Evolutionary conservation across 2,888 invertebrate genomes (phyloP), one percentile per base, ranked within the genome.

Genomic region (Mellilla xanthometata): DNA sequence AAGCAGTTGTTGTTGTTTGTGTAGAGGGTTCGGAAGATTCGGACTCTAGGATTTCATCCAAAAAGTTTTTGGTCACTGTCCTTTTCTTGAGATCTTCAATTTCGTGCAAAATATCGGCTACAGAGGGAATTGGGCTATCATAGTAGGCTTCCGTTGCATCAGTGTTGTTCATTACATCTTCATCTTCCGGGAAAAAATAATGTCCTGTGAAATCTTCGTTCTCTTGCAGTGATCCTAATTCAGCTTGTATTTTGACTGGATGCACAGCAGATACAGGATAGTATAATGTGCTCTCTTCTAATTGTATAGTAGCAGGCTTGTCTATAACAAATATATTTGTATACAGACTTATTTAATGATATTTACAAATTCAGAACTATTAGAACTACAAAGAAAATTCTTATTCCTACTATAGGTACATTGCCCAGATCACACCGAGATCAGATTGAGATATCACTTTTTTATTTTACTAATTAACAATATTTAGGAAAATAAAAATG

Each of bases 171-270:
- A 72, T 71, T 19, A 74, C 76, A 23, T 60, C 68, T n/a, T 65
- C 58, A 32, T 85, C 85, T 69, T 87, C 87, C 34, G 88, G 88
- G 45, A 88, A 87, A 60, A 89, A 89, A 42, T 81, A 87, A 60
- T 88, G 86, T 1, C 88, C 88, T 15, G 84, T 81, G 44, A 82
- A 82, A 34, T 86, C 81, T 13, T 62, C 53, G 56, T 85, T 86
- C 36, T 56, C 52, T 50, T 68, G 72, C 1, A 77, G 49, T 68
- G 78, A 72, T 11, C 78, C 76, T 12, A 83, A 49, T 58, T 84
- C 81, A n/a, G 85, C 81, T 58, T 81, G 80, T 23, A 87, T 72
- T 67, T 72, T 81, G 2, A 86, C 54, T 5, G 83, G 78, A 43
- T 58, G 76, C 2, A 81, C 69, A 23, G 69, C 65, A 10, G 61